Percentiles rank a stretch among this genome's conserved stretches.
These are phyloP conservation scores for Scaptodrosophila latifasciaeformis DNA, from an alignment of 2,888 invertebrate species.

Conservation along the genomic window DNA sequence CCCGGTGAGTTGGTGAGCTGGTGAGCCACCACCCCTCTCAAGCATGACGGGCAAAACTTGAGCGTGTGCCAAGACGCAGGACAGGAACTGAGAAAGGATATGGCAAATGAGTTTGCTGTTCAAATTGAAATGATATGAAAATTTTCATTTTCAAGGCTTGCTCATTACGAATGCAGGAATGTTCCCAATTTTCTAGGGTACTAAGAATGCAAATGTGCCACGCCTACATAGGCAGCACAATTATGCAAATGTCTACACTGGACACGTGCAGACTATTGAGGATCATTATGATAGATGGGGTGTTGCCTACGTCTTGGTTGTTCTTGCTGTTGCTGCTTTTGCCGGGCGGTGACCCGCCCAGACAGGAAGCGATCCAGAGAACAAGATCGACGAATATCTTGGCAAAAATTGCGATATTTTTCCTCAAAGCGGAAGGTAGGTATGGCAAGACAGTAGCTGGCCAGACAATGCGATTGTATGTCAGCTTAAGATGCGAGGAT, in stretches of 20 bases:
- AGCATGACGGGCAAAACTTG: constrained; percentile 18
- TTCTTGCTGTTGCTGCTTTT: too few relatives aligned
- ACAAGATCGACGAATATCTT: constrained; percentile 37
- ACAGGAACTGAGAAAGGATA: constrained; percentile 2
- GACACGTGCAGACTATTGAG: constrained; percentile 45
- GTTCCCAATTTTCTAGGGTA: constrained; percentile 11
- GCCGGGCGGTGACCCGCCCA: constrained; percentile 38
- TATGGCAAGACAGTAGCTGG: constrained; percentile 23
- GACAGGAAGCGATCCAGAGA: constrained; percentile 27
- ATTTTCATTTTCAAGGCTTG: background rate
- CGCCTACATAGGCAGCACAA: constrained; percentile 36
- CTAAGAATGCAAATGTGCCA: constrained; percentile 37
- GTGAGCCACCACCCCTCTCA: background rate
- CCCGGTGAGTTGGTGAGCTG: too few relatives aligned
- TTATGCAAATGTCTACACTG: constrained; percentile 46
- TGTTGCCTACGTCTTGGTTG: constrained; percentile 27
- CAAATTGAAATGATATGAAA: constrained; percentile 7
- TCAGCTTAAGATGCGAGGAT: constrained; percentile 59
- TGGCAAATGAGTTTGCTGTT: constrained; percentile 2
- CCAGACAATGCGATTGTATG: constrained; percentile 62
- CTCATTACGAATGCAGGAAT: constrained; percentile 43
- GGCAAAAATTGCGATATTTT: constrained; percentile 55
- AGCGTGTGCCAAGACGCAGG: constrained; percentile 48
- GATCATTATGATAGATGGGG: constrained; percentile 15
- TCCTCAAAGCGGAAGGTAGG: constrained; percentile 23